Conservation (phyloP, 2,888 invertebrate species). For the Phania funesta region DNA sequence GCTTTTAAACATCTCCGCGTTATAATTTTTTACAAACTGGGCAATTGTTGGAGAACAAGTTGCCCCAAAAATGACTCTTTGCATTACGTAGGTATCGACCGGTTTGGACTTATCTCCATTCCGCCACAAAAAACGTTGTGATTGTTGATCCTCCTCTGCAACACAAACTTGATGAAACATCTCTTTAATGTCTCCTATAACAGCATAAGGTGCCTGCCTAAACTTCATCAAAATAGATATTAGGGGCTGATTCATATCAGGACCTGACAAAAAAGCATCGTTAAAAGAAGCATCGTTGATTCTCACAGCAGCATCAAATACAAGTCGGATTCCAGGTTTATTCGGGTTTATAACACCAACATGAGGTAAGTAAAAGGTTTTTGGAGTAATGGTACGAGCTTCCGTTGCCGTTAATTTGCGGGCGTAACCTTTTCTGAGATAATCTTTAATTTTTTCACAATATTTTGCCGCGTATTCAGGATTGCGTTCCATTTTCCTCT, state of each 20-base stretch:
- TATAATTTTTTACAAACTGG: constrained; percentile 70
- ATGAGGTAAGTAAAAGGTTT: too few relatives aligned
- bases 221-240: constrained; percentile 34
- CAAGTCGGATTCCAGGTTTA: constrained; percentile 1
- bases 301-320: constrained; percentile 37
- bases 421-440: neutral
- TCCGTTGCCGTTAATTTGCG: too few relatives aligned
- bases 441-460: neutral
- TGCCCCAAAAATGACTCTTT: constrained; percentile 54
- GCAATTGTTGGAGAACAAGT: constrained; percentile 57
- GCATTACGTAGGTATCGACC: constrained; percentile 40
- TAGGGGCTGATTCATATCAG: constrained; percentile 14
- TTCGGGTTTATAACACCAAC: neutral
- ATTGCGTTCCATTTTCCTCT: neutral
- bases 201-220: constrained; percentile 41
- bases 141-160: constrained; percentile 40
- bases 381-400: too few relatives aligned
- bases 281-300: neutral
- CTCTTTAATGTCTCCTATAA: constrained; percentile 42
- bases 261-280: too few relatives aligned
- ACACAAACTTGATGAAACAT: constrained; percentile 61
- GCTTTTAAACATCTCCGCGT: constrained; percentile 60
- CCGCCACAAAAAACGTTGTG: constrained; percentile 53
- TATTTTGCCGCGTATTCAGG: neutral
- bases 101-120: too few relatives aligned